Conservation (phyloP, 1,140 invertebrate genomes). For the Globodera ellingtonae region DNA sequence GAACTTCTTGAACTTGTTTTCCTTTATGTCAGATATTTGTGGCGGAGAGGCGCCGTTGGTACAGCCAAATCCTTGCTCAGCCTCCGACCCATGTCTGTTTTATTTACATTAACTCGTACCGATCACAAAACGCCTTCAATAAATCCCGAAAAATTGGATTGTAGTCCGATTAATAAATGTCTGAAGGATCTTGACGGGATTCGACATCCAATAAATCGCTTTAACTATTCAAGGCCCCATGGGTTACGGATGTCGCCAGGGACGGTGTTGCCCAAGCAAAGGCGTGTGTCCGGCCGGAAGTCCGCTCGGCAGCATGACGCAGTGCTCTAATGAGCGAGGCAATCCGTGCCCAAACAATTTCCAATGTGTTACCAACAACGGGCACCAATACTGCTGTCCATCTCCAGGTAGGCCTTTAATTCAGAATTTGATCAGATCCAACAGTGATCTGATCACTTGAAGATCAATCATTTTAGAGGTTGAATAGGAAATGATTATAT, state of each 20-base stretch:
- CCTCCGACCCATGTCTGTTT: slow-evolving; percentile 43
- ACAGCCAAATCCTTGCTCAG: slow-evolving; percentile 57
- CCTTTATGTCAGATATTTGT: slow-evolving; percentile 48
- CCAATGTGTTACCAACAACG: slow-evolving; percentile 60
- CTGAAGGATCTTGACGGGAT: too few relatives aligned
- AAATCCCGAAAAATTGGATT: too few relatives aligned
- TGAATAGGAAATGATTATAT: too few relatives aligned
- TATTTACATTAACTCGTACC: not conserved
- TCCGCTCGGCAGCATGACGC: slow-evolving; percentile 61
- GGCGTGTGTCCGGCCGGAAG: slow-evolving; percentile 60
- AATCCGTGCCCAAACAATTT: slow-evolving; percentile 65
- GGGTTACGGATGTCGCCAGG: slow-evolving; percentile 58
- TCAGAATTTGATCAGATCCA: not conserved
- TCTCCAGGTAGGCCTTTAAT: slow-evolving; percentile 40
- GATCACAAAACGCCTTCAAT: too few relatives aligned
- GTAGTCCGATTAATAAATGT: too few relatives aligned
- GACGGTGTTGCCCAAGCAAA: slow-evolving; percentile 60
- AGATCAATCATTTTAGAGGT: not conserved
- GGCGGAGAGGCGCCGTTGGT: slow-evolving; percentile 54
- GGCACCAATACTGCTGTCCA: slow-evolving; percentile 62
- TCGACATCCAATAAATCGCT: not conserved
- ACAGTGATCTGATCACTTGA: not conserved
- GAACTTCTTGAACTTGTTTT: not conserved
- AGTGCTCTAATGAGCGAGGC: slow-evolving; percentile 41
- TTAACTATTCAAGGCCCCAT: slow-evolving; percentile 36